Percentiles rank a stretch among this genome's conserved stretches.
phyloP scores from a whole-genome alignment of 2,888 invertebrate genomes.

The Nipponacmea schrenckii region DNA sequence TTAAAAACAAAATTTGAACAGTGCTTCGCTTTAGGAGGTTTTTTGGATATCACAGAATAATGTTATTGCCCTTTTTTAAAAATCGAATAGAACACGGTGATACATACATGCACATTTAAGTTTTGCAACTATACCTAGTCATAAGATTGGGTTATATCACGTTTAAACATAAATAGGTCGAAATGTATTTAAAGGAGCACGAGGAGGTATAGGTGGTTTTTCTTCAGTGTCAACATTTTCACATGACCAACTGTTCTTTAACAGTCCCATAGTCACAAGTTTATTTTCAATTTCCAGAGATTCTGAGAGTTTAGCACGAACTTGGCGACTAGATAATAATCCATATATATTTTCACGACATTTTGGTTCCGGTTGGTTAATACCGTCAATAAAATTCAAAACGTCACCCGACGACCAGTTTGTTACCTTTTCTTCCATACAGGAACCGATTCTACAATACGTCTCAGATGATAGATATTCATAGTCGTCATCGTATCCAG shows the following conservation, averaged over 20 bases:
- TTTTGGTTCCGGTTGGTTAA: constrained; percentile 36
- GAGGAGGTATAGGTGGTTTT: neutral
- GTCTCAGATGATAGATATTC: constrained; percentile 25
- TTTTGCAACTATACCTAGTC: too few relatives aligned
- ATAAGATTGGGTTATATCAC: too few relatives aligned
- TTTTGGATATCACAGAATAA: too few relatives aligned
- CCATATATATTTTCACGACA: constrained; percentile 40
- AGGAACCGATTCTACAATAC: constrained; percentile 23
- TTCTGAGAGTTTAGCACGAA: constrained; percentile 40
- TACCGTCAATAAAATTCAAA: constrained; percentile 39
- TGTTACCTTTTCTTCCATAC: constrained; percentile 12
- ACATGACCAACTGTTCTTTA: constrained; percentile 8
- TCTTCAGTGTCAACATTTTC: neutral
- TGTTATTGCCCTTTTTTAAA: too few relatives aligned
- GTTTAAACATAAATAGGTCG: neutral
- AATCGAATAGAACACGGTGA: too few relatives aligned
- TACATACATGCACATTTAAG: too few relatives aligned
- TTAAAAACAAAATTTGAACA: too few relatives aligned
- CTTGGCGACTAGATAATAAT: constrained; percentile 38
- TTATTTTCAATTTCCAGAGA: constrained; percentile 43
- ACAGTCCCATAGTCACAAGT: constrained; percentile 34
- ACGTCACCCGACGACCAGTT: constrained; percentile 33
- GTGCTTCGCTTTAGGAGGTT: too few relatives aligned
- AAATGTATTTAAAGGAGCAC: neutral
- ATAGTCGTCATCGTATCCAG: constrained; percentile 6